phyloP scores from a whole-genome alignment of 2,888 invertebrate species.

The Drosophila paramelanica region DNA sequence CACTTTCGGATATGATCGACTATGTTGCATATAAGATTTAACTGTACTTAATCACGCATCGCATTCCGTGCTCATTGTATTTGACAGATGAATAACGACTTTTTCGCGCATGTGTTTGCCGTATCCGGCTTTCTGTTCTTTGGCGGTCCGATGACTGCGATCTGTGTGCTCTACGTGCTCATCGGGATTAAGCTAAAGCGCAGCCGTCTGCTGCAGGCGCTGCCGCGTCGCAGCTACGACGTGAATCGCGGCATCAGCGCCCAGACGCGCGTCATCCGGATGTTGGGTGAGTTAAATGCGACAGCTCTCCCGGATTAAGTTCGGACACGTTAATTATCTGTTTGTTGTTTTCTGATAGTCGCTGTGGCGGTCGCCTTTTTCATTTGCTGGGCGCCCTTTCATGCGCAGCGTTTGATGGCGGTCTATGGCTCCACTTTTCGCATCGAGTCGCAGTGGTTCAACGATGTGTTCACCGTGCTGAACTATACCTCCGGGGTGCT shows the following conservation, averaged over 20 bases:
- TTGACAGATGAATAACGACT: slow-evolving; percentile 83
- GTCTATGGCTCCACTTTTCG: slow-evolving; percentile 87
- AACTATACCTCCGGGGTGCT: slow-evolving; percentile 89
- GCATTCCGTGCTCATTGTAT: slow-evolving; percentile 8
- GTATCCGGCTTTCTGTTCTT: slow-evolving; percentile 93
- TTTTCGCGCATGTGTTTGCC: slow-evolving; percentile 90
- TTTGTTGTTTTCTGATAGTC: slow-evolving; percentile 86
- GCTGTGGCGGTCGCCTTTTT: slow-evolving; percentile 93
- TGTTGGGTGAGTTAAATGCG: slow-evolving; percentile 87
- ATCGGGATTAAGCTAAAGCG: slow-evolving; percentile 90
- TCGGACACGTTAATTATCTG: slow-evolving; percentile 4
- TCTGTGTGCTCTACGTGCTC: slow-evolving; percentile 92
- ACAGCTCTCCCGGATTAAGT: background rate
- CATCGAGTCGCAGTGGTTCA: slow-evolving; percentile 82
- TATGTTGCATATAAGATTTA: too few relatives aligned
- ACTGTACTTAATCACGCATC: background rate
- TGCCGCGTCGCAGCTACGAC: slow-evolving; percentile 86
- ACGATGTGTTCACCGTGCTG: slow-evolving; percentile 88
- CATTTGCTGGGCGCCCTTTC: slow-evolving; percentile 96
- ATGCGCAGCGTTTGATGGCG: slow-evolving; percentile 94
- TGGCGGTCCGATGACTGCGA: slow-evolving; percentile 94
- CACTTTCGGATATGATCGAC: too few relatives aligned
- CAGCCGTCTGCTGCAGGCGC: slow-evolving; percentile 87
- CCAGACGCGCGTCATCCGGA: slow-evolving; percentile 90
- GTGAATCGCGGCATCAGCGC: slow-evolving; percentile 86